Evolutionary conservation across 2,797 vertebrate genomes (phyloP).

Genomic region (Diplodus puntazzo): DNA sequence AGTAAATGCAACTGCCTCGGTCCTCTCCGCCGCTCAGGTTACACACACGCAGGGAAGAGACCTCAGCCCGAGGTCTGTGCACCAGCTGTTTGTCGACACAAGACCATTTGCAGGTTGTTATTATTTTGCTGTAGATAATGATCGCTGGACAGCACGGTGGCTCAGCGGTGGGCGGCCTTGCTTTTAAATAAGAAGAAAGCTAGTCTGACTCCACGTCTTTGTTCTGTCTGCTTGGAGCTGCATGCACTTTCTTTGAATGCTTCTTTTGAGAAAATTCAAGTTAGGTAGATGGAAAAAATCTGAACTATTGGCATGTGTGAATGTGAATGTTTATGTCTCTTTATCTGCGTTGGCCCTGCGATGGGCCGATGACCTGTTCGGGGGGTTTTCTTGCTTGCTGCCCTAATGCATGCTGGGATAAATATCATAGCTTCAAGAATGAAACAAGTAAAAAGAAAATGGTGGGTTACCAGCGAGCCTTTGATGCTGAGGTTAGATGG

Average conservation of each 20-base stretch:
- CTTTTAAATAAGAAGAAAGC: background rate
- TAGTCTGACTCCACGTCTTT: background rate
- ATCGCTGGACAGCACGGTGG: slow-evolving; percentile 11
- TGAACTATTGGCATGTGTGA: background rate
- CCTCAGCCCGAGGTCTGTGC: slow-evolving; percentile 39
- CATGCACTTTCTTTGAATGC: background rate
- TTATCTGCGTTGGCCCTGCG: slow-evolving; percentile 16
- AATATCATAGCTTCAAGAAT: background rate
- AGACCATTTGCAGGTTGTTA: slow-evolving; percentile 45
- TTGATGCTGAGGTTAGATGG: background rate
- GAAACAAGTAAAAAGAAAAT: background rate
- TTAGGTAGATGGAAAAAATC: slow-evolving; percentile 20
- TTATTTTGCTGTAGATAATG: slow-evolving; percentile 40
- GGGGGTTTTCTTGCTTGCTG: background rate
- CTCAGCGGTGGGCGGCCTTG: background rate
- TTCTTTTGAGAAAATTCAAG: background rate
- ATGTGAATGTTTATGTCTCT: slow-evolving; percentile 21
- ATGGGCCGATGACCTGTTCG: slow-evolving; percentile 1
- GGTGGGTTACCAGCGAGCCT: background rate
- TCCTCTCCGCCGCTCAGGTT: slow-evolving; percentile 50
- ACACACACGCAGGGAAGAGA: slow-evolving; percentile 44
- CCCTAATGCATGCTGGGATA: background rate
- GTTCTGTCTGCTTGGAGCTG: background rate
- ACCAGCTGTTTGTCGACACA: slow-evolving; percentile 53
- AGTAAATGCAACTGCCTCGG: slow-evolving; percentile 72